These are phyloP conservation scores for Syritta pipiens DNA, from an alignment of 2,888 invertebrate genomes.

Conservation along the genomic window DNA sequence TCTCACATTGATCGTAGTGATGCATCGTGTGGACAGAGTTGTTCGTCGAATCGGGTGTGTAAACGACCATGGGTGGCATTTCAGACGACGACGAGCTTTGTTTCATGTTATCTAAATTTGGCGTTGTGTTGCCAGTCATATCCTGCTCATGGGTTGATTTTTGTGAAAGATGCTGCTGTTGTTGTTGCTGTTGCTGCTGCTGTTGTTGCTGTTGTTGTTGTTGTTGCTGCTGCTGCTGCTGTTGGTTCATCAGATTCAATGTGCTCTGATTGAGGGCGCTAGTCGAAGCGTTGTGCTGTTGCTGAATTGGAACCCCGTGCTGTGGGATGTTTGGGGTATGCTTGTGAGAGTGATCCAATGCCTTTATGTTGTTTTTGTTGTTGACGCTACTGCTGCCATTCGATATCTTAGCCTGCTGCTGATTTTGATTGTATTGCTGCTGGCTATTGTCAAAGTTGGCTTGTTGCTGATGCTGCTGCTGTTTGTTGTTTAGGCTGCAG, in stretches of 20 bases:
- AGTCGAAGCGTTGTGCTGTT: slow-evolving; percentile 45
- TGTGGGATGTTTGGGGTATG: slow-evolving; percentile 55
- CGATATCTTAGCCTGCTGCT: slow-evolving; percentile 67
- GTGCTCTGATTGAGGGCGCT: slow-evolving; percentile 53
- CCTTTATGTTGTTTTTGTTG: slow-evolving; percentile 56
- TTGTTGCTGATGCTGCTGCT: slow-evolving; percentile 46
- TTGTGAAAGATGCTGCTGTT: slow-evolving; percentile 53
- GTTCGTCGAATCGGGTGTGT: slow-evolving; percentile 90
- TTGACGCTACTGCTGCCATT: slow-evolving; percentile 52
- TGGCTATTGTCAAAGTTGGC: slow-evolving; percentile 36
- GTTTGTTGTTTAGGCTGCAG: slow-evolving; percentile 62
- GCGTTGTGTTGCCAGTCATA: slow-evolving; percentile 52
- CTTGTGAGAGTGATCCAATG: slow-evolving; percentile 63
- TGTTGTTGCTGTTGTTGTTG: slow-evolving; percentile 45
- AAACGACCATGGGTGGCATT: slow-evolving; percentile 90
- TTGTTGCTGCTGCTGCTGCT: slow-evolving; percentile 38
- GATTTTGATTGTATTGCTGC: slow-evolving; percentile 57
- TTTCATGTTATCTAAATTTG: slow-evolving; percentile 57
- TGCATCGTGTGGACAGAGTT: slow-evolving; percentile 90
- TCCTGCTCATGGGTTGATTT: slow-evolving; percentile 73
- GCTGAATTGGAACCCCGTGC: slow-evolving; percentile 64
- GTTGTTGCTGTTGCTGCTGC: slow-evolving; percentile 53
- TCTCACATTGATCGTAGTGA: slow-evolving; percentile 88
- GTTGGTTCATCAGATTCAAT: slow-evolving; percentile 69
- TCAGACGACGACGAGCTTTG: slow-evolving; percentile 78